Percentiles rank a stretch among this genome's conserved stretches.
phyloP scores from a whole-genome alignment of 1,140 invertebrate species.

The Lineus longissimus region DNA sequence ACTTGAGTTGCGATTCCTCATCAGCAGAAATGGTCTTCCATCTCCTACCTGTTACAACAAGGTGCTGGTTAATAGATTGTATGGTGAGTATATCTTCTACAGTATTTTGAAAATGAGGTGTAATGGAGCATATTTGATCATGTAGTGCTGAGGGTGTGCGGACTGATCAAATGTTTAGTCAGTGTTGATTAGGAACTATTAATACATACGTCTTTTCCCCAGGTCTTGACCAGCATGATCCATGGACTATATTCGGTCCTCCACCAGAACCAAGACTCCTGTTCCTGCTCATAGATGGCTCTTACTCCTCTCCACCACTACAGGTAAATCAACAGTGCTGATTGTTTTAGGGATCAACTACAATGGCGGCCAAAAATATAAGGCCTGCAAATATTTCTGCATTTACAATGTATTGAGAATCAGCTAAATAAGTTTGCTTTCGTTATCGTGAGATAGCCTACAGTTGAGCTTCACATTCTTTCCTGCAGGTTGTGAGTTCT shows the following conservation, averaged over 20 bases:
- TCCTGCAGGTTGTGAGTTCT: constrained; percentile 32
- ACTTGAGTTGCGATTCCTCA: constrained; percentile 41
- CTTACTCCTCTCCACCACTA: constrained; percentile 39
- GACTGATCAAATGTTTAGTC: too few relatives aligned
- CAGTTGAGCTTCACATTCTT: not conserved
- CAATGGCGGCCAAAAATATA: not conserved
- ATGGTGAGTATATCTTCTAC: constrained; percentile 17
- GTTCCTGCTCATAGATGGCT: constrained; percentile 36
- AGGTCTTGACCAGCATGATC: constrained; percentile 33
- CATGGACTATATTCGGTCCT: constrained; percentile 34
- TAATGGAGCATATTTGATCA: not conserved
- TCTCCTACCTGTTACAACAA: constrained; percentile 21
- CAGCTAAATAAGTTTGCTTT: too few relatives aligned
- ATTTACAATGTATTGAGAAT: too few relatives aligned
- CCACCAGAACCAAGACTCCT: constrained; percentile 31
- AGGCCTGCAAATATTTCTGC: too few relatives aligned
- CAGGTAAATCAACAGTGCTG: constrained; percentile 26
- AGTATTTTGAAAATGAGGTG: not conserved
- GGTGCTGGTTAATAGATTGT: constrained; percentile 18
- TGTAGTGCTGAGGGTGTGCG: not conserved
- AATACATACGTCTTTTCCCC: constrained; percentile 4
- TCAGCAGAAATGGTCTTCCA: constrained; percentile 30
- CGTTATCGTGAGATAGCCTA: too few relatives aligned
- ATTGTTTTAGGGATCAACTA: not conserved
- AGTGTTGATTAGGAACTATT: too few relatives aligned